Evolutionary conservation across 2,888 invertebrate species (phyloP).

Genomic region (Cyclophora punctaria): DNA sequence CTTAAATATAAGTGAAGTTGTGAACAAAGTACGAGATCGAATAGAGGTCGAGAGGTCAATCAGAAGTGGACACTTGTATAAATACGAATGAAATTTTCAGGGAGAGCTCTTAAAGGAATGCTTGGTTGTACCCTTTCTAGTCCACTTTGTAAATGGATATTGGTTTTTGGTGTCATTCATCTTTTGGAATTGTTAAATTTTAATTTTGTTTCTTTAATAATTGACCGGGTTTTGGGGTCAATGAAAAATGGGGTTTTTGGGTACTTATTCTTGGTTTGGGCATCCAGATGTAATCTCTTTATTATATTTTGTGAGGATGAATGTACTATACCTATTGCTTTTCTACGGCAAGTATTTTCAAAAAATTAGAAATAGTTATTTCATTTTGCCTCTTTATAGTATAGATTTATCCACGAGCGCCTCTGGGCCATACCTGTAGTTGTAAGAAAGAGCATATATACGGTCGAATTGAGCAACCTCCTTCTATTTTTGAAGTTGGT

Average conservation of each 20-base stretch:
- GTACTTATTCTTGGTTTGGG: too few species aligned
- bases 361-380: too few species aligned
- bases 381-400: too few species aligned
- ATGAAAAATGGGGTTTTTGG: not conserved
- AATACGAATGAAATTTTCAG: conserved; percentile 67
- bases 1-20: conserved; percentile 2
- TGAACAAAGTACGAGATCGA: conserved; percentile 6
- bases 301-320: too few species aligned
- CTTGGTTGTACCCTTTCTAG: conserved; percentile 52
- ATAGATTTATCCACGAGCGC: too few species aligned
- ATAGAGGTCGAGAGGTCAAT: conserved; percentile 26
- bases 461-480: too few species aligned
- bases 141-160: conserved; percentile 63
- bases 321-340: too few species aligned
- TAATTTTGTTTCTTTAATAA: conserved; percentile 27
- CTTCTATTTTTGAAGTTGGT: too few species aligned
- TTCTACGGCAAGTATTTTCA: too few species aligned
- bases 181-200: conserved; percentile 39
- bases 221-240: not conserved
- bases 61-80: conserved; percentile 39
- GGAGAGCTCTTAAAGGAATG: conserved; percentile 47
- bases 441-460: too few species aligned
- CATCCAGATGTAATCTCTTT: too few species aligned
- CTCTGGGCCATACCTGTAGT: too few species aligned
- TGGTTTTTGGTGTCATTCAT: conserved; percentile 43